Conservation (phyloP, 2,888 invertebrate species). For the Cephus runcator region DNA sequence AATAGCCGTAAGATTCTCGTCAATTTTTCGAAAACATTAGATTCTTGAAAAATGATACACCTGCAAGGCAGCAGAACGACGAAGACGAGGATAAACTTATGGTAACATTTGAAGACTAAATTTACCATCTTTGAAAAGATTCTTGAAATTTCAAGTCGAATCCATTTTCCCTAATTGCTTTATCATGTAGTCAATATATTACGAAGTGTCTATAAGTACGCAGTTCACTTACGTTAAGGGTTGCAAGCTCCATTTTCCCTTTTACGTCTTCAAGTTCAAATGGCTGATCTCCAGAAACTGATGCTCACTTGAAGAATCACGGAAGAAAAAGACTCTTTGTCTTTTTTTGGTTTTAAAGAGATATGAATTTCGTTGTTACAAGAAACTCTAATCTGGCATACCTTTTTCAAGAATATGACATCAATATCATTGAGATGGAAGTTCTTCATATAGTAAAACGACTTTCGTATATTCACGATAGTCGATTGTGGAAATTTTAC, state of each 20-base stretch:
- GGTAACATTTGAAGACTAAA: background rate
- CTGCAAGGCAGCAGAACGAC: background rate
- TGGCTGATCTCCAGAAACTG: background rate
- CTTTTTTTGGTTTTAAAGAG: background rate
- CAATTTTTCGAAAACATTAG: background rate
- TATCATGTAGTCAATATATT: background rate
- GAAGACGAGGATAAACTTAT: background rate
- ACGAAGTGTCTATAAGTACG: background rate
- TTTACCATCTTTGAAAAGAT: background rate
- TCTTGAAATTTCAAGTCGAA: background rate
- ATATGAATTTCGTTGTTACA: background rate
- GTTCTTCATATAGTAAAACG: background rate
- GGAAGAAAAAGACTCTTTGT: background rate
- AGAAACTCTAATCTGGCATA: background rate
- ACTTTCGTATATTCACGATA: background rate
- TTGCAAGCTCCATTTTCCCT: background rate
- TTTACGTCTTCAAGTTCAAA: background rate
- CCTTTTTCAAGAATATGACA: background rate
- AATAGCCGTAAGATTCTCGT: background rate
- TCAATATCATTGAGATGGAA: background rate
- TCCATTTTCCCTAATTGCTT: background rate
- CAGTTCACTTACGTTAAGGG: background rate
- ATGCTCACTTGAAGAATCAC: background rate
- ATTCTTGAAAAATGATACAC: background rate
- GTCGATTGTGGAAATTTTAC: background rate